Conservation (phyloP, 2,888 invertebrate genomes). For the Rotaria magnacalcarata region DNA sequence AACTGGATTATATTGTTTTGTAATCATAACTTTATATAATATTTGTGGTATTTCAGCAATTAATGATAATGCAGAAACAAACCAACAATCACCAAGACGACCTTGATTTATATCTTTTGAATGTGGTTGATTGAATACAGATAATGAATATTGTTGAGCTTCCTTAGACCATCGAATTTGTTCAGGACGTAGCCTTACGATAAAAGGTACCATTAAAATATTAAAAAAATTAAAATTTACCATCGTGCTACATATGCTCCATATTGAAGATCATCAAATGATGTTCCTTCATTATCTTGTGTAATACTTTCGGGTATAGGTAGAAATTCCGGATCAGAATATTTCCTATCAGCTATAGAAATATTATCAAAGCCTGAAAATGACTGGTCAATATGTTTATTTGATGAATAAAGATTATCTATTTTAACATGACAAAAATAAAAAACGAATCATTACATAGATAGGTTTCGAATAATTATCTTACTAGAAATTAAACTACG, state of each 20-base stretch:
- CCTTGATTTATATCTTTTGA: constrained; percentile 46
- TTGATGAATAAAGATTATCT: neutral
- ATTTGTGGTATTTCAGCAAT: constrained; percentile 43
- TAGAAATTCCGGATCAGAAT: constrained; percentile 13
- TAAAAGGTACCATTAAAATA: neutral
- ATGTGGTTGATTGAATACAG: constrained; percentile 42
- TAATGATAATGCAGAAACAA: constrained; percentile 43
- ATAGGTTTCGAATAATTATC: neutral
- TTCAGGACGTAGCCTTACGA: constrained; percentile 41
- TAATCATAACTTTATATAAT: constrained; percentile 26
- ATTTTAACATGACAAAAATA: neutral
- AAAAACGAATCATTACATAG: neutral
- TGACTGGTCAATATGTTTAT: constrained; percentile 9
- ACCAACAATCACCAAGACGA: constrained; percentile 45
- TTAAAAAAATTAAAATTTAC: neutral
- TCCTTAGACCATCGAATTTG: constrained; percentile 34
- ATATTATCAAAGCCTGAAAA: neutral
- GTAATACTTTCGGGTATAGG: constrained; percentile 6
- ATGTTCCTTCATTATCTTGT: neutral
- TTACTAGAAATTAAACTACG: neutral
- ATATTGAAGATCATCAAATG: neutral
- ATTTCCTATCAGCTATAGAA: neutral
- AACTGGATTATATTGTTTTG: constrained; percentile 28
- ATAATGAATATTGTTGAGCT: constrained; percentile 34
- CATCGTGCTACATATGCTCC: neutral